Evolutionary conservation across 1,140 invertebrate species (phyloP).

Genomic region (Pseudoatta argentina): DNA sequence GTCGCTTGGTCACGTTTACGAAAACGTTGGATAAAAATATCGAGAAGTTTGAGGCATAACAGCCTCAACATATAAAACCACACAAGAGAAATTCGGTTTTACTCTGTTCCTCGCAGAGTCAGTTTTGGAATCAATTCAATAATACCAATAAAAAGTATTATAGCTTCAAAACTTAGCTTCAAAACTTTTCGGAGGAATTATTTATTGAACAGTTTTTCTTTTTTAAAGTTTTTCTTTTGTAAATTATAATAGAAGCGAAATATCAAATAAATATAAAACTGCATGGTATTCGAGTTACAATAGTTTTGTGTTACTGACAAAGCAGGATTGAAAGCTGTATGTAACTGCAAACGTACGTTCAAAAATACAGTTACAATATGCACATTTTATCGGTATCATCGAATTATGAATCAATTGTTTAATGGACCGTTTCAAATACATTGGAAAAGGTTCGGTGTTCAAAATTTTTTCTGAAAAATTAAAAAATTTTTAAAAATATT

Average conservation of each 20-base stretch:
- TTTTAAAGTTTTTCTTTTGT: background rate
- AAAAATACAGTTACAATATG: background rate
- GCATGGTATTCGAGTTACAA: background rate
- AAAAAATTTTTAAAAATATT: background rate
- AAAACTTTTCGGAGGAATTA: background rate
- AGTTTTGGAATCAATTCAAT: constrained; percentile 28
- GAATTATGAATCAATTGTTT: background rate
- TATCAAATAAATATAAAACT: constrained; percentile 5
- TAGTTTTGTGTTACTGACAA: background rate
- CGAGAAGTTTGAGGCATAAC: constrained; percentile 10
- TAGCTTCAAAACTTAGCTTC: background rate
- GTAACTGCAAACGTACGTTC: background rate
- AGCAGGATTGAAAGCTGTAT: background rate
- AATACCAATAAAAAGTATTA: constrained; percentile 1
- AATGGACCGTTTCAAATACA: background rate
- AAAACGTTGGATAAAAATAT: constrained; percentile 55
- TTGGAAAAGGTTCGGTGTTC: background rate
- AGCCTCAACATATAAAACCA: background rate
- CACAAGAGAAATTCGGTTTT: background rate
- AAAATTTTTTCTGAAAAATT: background rate
- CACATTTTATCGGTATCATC: background rate
- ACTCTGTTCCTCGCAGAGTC: background rate
- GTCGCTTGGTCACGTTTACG: background rate
- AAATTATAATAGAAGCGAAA: background rate
- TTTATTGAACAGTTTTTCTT: constrained; percentile 17